Evolutionary conservation across 2,113 vertebrate genomes (phyloP).

Genomic region (Ceyx cyanopectus): DNA sequence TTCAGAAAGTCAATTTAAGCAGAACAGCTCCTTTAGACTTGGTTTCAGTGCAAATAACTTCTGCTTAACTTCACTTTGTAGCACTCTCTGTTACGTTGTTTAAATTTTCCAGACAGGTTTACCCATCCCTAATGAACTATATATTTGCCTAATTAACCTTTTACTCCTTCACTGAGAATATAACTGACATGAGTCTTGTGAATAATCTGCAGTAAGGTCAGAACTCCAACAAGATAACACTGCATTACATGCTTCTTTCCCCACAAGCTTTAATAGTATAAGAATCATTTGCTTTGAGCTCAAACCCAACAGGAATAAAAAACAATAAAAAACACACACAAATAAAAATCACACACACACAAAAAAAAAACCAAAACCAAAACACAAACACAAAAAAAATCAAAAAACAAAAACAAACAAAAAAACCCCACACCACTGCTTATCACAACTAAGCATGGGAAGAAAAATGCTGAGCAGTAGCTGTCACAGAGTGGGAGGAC

Average conservation of each 20-base stretch:
- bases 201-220: background rate
- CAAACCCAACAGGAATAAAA: background rate
- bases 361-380: too few relatives aligned
- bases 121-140: background rate
- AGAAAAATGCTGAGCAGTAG: conserved; percentile 25
- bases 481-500: background rate
- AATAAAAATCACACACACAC: background rate
- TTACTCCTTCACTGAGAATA: background rate
- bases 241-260: background rate
- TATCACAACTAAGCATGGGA: background rate
- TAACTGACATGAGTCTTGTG: accelerated
- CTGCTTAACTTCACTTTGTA: background rate
- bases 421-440: background rate
- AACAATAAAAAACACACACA: too few relatives aligned
- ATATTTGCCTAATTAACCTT: background rate
- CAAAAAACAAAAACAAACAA: too few relatives aligned
- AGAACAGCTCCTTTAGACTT: background rate
- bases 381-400: background rate
- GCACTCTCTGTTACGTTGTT: background rate
- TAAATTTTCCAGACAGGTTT: background rate
- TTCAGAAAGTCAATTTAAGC: background rate
- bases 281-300: background rate
- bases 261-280: background rate
- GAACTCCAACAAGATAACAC: background rate
- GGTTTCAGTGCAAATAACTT: background rate